Conservation (phyloP, 1,140 invertebrate species). For the Drosophila watanabei region DNA sequence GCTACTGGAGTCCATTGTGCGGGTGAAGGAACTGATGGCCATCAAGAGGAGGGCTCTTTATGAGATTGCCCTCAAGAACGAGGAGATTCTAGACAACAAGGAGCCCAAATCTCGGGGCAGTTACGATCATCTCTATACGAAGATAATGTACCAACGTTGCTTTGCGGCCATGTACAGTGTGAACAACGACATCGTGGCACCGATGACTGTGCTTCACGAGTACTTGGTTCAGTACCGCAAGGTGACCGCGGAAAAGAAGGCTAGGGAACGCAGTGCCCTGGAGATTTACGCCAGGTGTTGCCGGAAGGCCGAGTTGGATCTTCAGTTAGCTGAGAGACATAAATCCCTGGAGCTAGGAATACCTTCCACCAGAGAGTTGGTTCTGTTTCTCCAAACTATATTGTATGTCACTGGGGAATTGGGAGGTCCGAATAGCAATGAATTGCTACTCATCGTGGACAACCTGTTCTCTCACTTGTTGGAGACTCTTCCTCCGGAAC, state of each 20-base stretch:
- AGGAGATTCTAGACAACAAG: conserved; percentile 12
- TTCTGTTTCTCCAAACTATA: conserved; percentile 53
- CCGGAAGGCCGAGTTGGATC: conserved; percentile 47
- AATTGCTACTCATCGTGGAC: conserved; percentile 32
- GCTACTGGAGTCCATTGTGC: conserved; percentile 42
- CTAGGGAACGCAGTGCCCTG: not conserved
- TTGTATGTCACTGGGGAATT: conserved; percentile 42
- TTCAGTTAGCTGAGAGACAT: conserved; percentile 9
- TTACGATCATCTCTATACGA: conserved; percentile 35
- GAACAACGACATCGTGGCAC: conserved; percentile 45
- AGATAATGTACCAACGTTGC: conserved; percentile 31
- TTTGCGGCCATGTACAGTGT: conserved; percentile 46
- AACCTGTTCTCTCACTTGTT: conserved; percentile 28
- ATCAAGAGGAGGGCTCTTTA: conserved; percentile 38
- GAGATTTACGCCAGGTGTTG: conserved; percentile 41
- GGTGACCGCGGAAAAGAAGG: not conserved
- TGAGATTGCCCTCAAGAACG: conserved; percentile 41
- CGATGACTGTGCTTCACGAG: conserved; percentile 35
- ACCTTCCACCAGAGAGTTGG: conserved; percentile 21
- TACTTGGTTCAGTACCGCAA: conserved; percentile 21
- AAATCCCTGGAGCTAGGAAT: not conserved
- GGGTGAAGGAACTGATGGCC: conserved; percentile 22
- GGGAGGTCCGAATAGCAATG: conserved; percentile 28
- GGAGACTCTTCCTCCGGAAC: conserved; percentile 3
- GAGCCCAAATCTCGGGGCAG: not conserved